Conservation (phyloP, 2,797 vertebrate genomes). For the Hyperoplus immaculatus region DNA sequence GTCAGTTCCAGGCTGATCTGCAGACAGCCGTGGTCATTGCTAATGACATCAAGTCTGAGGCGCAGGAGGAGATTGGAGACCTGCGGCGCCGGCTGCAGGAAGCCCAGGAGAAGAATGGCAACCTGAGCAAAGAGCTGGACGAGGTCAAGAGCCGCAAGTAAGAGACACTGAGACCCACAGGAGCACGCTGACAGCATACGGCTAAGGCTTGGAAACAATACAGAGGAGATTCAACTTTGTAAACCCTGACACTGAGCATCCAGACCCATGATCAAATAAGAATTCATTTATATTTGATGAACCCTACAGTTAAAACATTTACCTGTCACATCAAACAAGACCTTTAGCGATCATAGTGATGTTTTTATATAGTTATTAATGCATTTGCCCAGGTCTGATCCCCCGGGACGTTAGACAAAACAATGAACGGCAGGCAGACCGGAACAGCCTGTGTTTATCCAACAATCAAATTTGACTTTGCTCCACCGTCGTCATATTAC, state of each 20-base stretch:
- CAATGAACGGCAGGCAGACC: no score
- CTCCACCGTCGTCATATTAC: no score
- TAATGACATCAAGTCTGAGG: constrained; percentile 97
- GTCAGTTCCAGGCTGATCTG: constrained; percentile 97
- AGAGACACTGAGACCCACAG: constrained; percentile 41
- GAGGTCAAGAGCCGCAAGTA: constrained; percentile 97
- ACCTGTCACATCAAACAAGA: no score
- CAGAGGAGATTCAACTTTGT: not conserved
- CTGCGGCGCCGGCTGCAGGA: constrained; percentile 93
- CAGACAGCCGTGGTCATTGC: constrained; percentile 97
- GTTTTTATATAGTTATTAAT: no score
- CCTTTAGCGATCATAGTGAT: no score
- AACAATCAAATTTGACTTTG: no score
- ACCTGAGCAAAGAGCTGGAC: constrained; percentile 94
- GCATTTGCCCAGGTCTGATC: no score
- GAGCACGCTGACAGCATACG: constrained; percentile 22
- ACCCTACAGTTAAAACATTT: constrained; percentile 10
- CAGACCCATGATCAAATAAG: no score
- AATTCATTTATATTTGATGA: not conserved
- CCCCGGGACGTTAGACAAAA: no score
- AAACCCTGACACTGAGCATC: not conserved
- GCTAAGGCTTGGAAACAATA: constrained; percentile 35
- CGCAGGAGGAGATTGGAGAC: constrained; percentile 97
- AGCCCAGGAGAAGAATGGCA: constrained; percentile 93
- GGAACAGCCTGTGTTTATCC: no score